Base-by-base conservation (phyloP, 2,888 invertebrate genomes). In the Drosophila infuscata region DNA sequence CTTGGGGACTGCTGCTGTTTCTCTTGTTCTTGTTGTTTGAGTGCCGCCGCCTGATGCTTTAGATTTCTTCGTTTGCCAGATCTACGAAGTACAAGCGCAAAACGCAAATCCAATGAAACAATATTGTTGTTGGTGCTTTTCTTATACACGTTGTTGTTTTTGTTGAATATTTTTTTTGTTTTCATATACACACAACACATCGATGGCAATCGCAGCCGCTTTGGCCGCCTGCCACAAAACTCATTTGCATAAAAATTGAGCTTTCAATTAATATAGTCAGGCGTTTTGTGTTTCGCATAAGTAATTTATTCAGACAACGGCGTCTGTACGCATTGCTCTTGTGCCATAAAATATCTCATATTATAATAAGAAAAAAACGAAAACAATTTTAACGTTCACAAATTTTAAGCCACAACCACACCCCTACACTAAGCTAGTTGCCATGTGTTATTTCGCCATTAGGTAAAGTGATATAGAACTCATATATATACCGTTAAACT, bases 181-280 rank as follows among this genome's bases (percentile, higher is more conserved):
- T 68, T 71, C 62, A 73, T 74, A 67, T 77, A 79, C 74, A 81
- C 61, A 78, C 54, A 71, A 57, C 52, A 58, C 57, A 57, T 56
- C 56, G 54, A 17, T 46, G 9, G 38, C 36, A 66, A 36, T 48
- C 33, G 51, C 46, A 64, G 41, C 48, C 74, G 70, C 64, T 72
- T 75, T 81, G 72, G 72, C 64, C 63, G 63, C 68, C 51, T 78
- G 76, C 75, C 77, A 80, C 78, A 74, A 71, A 71, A 76, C 62
- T 72, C 56, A 83, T 83, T 83, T 83, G 70, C 83, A 83, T 81
- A 81, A 69, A 74, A 63, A 74, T 79, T 56, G 38, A 64, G 71
- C 73, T 69, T 70, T 70, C 75, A 83, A 79, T 79, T 79, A 83
- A 82, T 83, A 79, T 56, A 68, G 63, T 54, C 61, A 59, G 59